These are phyloP conservation scores for Cebidichthys violaceus DNA, from an alignment of 2,113 vertebrate species.

Conservation along the genomic window DNA sequence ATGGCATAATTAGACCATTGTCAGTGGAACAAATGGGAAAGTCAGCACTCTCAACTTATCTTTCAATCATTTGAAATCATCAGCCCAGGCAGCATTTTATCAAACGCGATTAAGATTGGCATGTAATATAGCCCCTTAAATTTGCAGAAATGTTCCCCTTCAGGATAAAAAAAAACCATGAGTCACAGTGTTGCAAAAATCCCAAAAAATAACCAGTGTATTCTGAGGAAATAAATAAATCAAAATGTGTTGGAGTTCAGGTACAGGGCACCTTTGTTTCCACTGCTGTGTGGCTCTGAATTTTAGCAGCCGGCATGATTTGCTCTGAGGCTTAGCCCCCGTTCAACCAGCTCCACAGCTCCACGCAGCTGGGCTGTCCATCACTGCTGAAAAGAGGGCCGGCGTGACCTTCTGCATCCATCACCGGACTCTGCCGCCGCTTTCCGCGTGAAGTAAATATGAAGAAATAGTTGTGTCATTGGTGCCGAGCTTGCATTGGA, in stretches of 20 bases:
- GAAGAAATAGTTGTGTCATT: constrained; percentile 9
- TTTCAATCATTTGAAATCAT: constrained; percentile 41
- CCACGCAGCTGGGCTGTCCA: constrained; percentile 40
- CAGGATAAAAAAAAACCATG: not conserved
- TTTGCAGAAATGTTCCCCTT: constrained; percentile 4
- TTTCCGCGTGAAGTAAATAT: constrained; percentile 2
- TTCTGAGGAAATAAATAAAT: constrained; percentile 38
- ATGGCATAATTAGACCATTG: constrained; percentile 42
- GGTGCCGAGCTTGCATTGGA: not conserved
- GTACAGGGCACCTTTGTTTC: constrained; percentile 59
- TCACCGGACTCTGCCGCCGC: constrained; percentile 22
- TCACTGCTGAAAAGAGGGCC: constrained; percentile 31
- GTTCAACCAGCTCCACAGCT: constrained; percentile 48
- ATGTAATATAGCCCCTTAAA: not conserved
- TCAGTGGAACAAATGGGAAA: constrained; percentile 58
- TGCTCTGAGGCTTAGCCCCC: constrained; percentile 61
- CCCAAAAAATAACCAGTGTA: constrained; percentile 9
- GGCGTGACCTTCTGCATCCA: constrained; percentile 46
- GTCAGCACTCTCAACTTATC: constrained; percentile 49
- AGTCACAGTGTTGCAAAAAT: constrained; percentile 21
- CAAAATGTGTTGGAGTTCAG: constrained; percentile 59
- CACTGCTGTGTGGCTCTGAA: constrained; percentile 28
- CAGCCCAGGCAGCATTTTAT: constrained; percentile 8
- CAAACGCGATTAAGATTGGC: constrained; percentile 20
- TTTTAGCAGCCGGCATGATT: constrained; percentile 42